These are phyloP conservation scores for Nephotettix cincticeps DNA, from an alignment of 1,140 invertebrate genomes.

Conservation along the genomic window DNA sequence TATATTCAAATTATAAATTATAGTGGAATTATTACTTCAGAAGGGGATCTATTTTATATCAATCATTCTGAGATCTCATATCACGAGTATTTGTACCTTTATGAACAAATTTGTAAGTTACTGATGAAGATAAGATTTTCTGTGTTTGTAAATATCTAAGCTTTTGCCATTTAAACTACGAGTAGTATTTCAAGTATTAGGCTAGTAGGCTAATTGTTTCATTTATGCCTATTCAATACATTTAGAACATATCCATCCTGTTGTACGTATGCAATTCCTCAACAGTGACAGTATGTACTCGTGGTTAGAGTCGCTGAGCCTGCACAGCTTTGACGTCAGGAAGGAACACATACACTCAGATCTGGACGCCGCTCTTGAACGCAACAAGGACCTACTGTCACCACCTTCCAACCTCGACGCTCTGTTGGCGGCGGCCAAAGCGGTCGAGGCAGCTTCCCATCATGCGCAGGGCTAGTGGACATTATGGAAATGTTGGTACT, in stretches of 20 bases:
- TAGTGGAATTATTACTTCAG: too few relatives aligned
- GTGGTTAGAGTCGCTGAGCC: conserved; percentile 70
- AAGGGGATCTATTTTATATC: too few relatives aligned
- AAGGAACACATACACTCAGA: conserved; percentile 34
- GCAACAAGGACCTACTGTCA: not conserved
- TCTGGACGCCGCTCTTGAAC: not conserved
- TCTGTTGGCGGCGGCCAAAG: not conserved
- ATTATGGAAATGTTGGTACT: too few relatives aligned
- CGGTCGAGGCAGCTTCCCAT: not conserved
- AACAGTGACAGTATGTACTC: conserved; percentile 58
- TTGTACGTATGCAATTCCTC: conserved; percentile 39
- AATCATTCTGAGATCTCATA: too few relatives aligned
- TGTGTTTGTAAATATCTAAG: not conserved
- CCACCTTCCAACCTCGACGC: not conserved
- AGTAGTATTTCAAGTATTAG: not conserved
- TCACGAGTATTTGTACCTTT: not conserved
- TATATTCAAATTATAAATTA: too few relatives aligned
- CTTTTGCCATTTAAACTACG: not conserved
- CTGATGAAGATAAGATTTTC: not conserved
- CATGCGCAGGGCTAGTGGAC: too few relatives aligned
- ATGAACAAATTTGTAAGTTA: not conserved
- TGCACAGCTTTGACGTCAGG: conserved; percentile 66
- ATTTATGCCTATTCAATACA: not conserved
- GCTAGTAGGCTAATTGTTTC: not conserved
- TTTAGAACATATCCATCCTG: not conserved